Evolutionary conservation across 2,113 vertebrate species (phyloP).

Genomic region (Nothocercus julius): DNA sequence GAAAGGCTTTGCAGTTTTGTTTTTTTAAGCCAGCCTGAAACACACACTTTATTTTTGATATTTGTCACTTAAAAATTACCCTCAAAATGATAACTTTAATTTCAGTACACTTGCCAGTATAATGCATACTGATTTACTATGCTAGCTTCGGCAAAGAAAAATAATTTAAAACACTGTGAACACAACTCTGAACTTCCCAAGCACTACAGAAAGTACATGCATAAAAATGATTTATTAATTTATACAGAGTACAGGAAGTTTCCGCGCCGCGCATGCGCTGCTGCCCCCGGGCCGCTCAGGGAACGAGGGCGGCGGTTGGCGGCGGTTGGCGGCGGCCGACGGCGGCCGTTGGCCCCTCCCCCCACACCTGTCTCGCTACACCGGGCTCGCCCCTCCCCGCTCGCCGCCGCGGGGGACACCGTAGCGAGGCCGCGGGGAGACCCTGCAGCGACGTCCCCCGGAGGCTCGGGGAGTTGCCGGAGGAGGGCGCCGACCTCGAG

Average conservation of each 20-base stretch:
- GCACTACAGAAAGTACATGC: too few relatives aligned
- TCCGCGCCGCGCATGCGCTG: too few relatives aligned
- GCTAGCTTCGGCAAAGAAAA: neutral
- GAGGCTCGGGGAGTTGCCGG: too few relatives aligned
- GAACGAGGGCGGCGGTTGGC: too few relatives aligned
- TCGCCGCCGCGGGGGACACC: neutral
- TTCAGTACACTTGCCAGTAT: neutral
- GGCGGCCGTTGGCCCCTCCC: neutral
- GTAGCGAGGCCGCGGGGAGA: accelerated
- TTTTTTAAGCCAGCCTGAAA: neutral
- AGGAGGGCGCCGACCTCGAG: too few relatives aligned
- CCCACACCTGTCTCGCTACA: too few relatives aligned
- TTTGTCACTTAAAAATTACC: neutral
- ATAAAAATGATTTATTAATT: neutral
- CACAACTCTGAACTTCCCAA: neutral
- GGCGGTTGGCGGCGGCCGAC: too few relatives aligned
- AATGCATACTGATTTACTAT: neutral
- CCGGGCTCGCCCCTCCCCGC: neutral
- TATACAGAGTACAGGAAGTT: too few relatives aligned
- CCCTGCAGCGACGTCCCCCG: neutral
- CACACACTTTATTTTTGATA: neutral
- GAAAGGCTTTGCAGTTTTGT: neutral
- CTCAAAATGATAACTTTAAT: neutral
- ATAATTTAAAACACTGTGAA: neutral
- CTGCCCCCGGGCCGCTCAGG: neutral